These are phyloP conservation scores for Gracilinanus agilis DNA, from an alignment of 2,113 vertebrate species.

Conservation along the genomic window DNA sequence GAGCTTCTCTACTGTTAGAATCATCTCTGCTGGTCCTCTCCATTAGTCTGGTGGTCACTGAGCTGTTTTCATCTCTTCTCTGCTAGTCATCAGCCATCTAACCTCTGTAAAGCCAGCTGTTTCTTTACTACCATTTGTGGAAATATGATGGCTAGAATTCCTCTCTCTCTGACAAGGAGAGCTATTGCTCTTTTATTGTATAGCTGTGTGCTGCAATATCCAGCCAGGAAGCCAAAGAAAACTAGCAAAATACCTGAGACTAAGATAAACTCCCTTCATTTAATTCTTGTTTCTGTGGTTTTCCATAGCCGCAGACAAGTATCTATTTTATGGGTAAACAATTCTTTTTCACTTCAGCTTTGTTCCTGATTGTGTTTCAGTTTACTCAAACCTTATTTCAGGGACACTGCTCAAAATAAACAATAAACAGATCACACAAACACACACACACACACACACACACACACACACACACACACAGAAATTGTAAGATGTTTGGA, in stretches of 20 bases:
- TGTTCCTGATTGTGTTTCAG: background rate
- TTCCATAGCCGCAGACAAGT: background rate
- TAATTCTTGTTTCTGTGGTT: background rate
- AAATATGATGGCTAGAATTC: background rate
- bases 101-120: background rate
- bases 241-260: background rate
- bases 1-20: background rate
- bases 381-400: background rate
- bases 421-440: background rate
- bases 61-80: background rate
- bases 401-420: background rate
- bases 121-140: background rate
- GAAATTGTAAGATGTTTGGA: no score
- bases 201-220: background rate
- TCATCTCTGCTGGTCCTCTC: background rate
- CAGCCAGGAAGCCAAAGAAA: background rate
- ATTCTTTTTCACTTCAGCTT: background rate
- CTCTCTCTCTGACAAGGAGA: background rate
- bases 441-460: background rate
- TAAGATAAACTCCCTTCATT: background rate
- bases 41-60: background rate
- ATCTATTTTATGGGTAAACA: background rate
- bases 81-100: background rate
- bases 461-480: no score
- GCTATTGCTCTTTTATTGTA: background rate